A percentile compares a stretch with the other conserved stretches of the same genome.
Conservation (phyloP, 2,797 vertebrate genomes). For the Poecile montanus region DNA sequence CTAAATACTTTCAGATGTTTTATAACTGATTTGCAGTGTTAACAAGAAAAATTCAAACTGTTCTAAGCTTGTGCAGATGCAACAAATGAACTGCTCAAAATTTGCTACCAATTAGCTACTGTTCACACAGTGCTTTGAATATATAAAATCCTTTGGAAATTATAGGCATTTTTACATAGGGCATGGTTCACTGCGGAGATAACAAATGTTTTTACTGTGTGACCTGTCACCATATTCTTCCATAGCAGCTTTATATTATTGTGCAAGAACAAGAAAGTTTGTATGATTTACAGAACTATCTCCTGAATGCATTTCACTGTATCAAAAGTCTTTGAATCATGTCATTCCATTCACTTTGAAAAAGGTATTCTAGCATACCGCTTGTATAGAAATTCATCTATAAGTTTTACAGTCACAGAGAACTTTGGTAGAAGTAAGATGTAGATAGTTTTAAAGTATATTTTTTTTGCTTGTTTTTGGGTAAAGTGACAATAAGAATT, state of each 20-base stretch:
- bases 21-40: background rate
- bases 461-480: background rate
- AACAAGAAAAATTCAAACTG: background rate
- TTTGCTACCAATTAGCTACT: background rate
- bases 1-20: background rate
- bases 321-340: background rate
- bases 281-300: background rate
- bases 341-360: background rate
- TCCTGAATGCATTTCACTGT: background rate
- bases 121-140: background rate
- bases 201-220: background rate
- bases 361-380: background rate
- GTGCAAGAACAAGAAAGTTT: background rate
- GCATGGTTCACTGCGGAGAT: background rate
- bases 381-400: background rate
- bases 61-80: background rate
- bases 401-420: background rate
- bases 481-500: background rate
- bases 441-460: background rate
- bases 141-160: background rate
- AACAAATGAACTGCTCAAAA: background rate
- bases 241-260: background rate
- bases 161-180: background rate
- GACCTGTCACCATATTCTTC: background rate
- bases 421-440: background rate